These are phyloP conservation scores for Dioctria rufipes DNA, from an alignment of 2,888 invertebrate genomes.

Conservation along the genomic window DNA sequence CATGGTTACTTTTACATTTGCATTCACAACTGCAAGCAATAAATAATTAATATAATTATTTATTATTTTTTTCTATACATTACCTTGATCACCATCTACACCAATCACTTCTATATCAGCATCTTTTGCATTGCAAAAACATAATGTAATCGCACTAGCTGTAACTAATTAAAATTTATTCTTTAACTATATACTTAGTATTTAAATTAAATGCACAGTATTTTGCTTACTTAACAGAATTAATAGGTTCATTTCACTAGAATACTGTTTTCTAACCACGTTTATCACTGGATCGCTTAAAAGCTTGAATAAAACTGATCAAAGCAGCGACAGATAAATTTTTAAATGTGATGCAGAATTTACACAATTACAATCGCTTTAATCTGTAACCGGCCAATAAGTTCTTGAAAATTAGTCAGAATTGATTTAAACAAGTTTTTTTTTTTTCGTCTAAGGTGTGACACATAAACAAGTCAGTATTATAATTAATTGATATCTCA, in stretches of 20 bases:
- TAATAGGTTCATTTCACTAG: constrained; percentile 10
- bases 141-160: not conserved
- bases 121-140: not conserved
- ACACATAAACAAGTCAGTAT: constrained; percentile 27
- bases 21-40: not conserved
- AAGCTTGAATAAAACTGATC: constrained; percentile 13
- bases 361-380: constrained; percentile 26
- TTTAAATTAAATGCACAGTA: not conserved
- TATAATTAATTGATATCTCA: constrained; percentile 21
- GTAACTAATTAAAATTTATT: not conserved
- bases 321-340: not conserved
- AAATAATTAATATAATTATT: not conserved
- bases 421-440: constrained; percentile 31
- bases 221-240: constrained; percentile 6
- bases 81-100: constrained; percentile 31
- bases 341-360: constrained; percentile 33
- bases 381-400: constrained; percentile 30
- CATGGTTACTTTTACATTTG: not conserved
- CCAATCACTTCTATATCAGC: constrained; percentile 32
- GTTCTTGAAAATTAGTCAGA: constrained; percentile 39
- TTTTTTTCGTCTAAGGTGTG: not conserved
- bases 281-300: not conserved
- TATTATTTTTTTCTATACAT: not conserved
- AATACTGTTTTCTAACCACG: not conserved
- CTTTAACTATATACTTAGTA: not conserved